phyloP scores from a whole-genome alignment of 2,113 vertebrate genomes.

The Glareola pratincola region DNA sequence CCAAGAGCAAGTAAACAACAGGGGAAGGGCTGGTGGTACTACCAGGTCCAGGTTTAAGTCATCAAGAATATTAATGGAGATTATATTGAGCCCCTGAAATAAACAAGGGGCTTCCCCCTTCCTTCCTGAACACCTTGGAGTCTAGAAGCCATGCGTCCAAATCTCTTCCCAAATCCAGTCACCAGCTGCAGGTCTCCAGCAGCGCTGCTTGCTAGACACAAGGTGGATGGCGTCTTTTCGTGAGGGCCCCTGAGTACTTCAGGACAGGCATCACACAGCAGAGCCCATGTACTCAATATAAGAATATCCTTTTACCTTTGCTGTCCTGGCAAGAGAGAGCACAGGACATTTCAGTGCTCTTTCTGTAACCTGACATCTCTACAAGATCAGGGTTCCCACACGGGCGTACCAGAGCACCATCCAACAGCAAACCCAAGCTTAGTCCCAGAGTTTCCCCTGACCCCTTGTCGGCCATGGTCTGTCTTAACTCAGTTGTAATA shows the following conservation, averaged over 20 bases:
- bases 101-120: not conserved
- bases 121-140: not conserved
- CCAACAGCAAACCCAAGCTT: not conserved
- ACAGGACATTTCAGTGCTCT: not conserved
- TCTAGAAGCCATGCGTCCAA: not conserved
- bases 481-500: not conserved
- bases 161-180: not conserved
- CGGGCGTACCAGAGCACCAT: not conserved
- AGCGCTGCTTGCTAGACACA: not conserved
- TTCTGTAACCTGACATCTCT: not conserved
- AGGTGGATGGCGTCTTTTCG: not conserved
- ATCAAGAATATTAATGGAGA: not conserved
- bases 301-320: not conserved
- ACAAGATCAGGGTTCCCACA: not conserved
- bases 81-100: not conserved
- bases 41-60: not conserved
- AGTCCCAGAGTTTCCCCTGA: not conserved
- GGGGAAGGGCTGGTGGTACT: not conserved
- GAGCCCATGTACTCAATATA: not conserved
- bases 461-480: not conserved
- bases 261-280: not conserved
- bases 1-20: not conserved
- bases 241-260: not conserved
- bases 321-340: not conserved
- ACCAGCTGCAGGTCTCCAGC: not conserved